These are phyloP conservation scores for Carabus problematicus DNA, from an alignment of 2,888 invertebrate genomes.

Conservation along the genomic window DNA sequence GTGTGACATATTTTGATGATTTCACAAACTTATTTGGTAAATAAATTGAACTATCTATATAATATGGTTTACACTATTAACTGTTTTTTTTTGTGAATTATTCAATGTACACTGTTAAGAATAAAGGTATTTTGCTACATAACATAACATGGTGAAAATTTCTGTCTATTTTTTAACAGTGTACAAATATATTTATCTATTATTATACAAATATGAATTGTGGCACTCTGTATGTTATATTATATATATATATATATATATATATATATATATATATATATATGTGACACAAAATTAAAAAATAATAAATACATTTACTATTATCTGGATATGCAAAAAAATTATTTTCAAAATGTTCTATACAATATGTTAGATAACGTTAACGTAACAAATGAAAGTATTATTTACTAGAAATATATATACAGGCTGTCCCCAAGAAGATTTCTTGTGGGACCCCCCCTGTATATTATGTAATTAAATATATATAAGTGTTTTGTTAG, in stretches of 20 bases:
- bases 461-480: too few relatives aligned
- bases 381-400: too few relatives aligned
- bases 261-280: not conserved
- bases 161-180: not conserved
- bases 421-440: too few relatives aligned
- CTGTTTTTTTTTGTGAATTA: not conserved
- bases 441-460: too few relatives aligned
- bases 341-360: too few relatives aligned
- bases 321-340: too few relatives aligned
- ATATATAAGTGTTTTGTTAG: too few relatives aligned
- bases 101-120: not conserved
- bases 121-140: not conserved
- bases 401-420: too few relatives aligned
- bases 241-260: not conserved
- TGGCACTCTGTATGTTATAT: constrained; percentile 5
- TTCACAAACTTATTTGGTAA: not conserved
- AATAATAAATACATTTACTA: constrained; percentile 8
- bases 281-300: constrained; percentile 27
- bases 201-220: not conserved
- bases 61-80: not conserved
- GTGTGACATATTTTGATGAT: too few relatives aligned
- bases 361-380: too few relatives aligned
- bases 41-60: not conserved
- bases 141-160: not conserved
- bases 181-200: not conserved